Evolutionary conservation across 2,113 vertebrate species (phyloP).

Genomic region (Paraplagusia blochii): DNA sequence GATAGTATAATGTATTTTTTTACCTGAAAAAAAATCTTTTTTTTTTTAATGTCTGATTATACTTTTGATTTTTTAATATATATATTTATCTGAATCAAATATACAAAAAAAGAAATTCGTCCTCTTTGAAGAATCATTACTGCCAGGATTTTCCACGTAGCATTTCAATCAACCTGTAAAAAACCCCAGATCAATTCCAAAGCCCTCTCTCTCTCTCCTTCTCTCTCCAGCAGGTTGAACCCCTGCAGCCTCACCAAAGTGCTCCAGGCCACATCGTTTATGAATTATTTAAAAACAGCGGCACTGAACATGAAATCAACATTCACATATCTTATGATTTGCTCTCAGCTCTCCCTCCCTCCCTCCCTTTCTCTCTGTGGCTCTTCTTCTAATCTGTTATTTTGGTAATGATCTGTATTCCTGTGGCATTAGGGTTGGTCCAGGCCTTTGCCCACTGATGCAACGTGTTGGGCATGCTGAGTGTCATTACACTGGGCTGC

Average conservation of each 20-base stretch:
- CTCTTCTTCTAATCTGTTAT: slow-evolving; percentile 29
- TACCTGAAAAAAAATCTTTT: no score
- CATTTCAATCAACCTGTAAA: slow-evolving; percentile 14
- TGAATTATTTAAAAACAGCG: slow-evolving; percentile 71
- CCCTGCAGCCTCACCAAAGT: slow-evolving; percentile 22
- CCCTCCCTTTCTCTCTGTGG: background rate
- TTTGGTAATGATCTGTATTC: slow-evolving; percentile 72
- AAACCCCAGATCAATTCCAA: slow-evolving; percentile 17
- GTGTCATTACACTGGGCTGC: slow-evolving; percentile 39
- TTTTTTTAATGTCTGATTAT: no score
- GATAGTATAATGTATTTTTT: no score
- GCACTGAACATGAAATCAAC: slow-evolving; percentile 52
- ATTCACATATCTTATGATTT: slow-evolving; percentile 53
- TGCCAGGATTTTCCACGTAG: slow-evolving; percentile 4
- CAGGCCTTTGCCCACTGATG: slow-evolving; percentile 51
- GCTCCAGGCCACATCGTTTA: slow-evolving; percentile 54
- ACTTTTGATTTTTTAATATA: no score
- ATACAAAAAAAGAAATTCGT: background rate
- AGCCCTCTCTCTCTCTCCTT: slow-evolving; percentile 11
- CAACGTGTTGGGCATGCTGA: slow-evolving; percentile 65
- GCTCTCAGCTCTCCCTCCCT: slow-evolving; percentile 33
- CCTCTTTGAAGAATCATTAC: slow-evolving; percentile 6
- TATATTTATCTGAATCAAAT: background rate
- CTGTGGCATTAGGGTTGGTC: slow-evolving; percentile 51
- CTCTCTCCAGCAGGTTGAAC: slow-evolving; percentile 13